These are phyloP conservation scores for Drosophila atroscutellata DNA, from an alignment of 2,888 invertebrate species.

Conservation along the genomic window DNA sequence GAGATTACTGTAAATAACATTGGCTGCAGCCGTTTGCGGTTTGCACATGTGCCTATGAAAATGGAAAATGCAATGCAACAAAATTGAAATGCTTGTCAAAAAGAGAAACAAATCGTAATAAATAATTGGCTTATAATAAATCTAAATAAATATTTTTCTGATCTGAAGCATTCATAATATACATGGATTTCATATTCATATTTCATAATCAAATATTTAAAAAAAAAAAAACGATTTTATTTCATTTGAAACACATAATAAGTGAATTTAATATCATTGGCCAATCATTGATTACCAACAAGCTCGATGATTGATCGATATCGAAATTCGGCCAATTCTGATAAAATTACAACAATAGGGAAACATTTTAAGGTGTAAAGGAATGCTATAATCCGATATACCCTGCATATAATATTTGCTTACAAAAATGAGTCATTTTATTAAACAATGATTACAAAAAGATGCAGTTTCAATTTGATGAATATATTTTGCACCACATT, in stretches of 20 bases:
- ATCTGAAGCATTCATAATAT: background rate
- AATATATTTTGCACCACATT: background rate
- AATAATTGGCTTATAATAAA: background rate
- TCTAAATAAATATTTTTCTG: background rate
- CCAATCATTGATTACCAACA: background rate
- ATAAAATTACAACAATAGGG: background rate
- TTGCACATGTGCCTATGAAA: background rate
- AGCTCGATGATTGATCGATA: conserved; percentile 5
- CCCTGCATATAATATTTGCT: background rate
- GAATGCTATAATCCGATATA: background rate
- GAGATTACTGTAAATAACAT: conserved; percentile 10
- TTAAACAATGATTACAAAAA: background rate
- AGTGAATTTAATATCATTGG: background rate
- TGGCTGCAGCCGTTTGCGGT: conserved; percentile 6
- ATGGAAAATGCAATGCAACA: background rate
- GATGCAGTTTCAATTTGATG: background rate
- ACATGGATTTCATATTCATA: background rate
- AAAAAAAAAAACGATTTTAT: background rate
- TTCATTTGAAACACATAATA: background rate
- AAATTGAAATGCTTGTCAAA: background rate
- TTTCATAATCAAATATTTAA: background rate
- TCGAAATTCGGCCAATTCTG: background rate
- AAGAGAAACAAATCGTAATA: background rate
- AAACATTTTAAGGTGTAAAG: background rate
- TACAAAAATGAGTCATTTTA: background rate